Base-by-base conservation (phyloP, 1,140 invertebrate genomes). In the Bombus confusus region DNA sequence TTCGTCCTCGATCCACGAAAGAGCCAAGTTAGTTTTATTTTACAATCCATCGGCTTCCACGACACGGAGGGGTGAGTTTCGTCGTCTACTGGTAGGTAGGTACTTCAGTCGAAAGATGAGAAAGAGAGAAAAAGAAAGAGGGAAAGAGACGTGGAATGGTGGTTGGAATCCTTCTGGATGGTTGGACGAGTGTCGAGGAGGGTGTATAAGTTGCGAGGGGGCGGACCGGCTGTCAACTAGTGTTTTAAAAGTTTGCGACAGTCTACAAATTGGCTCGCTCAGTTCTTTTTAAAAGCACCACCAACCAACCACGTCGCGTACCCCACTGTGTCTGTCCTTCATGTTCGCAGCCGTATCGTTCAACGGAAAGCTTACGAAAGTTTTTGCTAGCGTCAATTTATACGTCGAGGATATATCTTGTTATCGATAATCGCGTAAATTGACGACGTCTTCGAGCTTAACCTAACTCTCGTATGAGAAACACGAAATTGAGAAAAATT, bases 191-290 rank as follows among this genome's bases (percentile, higher is more conserved):
- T 87, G 87, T 87, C 71, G 83, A 52, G 68, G 73, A 71, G 87
- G 80, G 73, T 75, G 73, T 59, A 78, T 47, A 43, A 73, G 76
- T 28, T 77, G 57, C 68, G 88, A 82, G 89, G 87, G 89, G 87
- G 87, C 85, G 91, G 88, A 89, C 90, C 91, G 91, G 93, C 94
- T 95, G 95, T 95, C 94, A 95, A 95, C 94, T 95, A 95, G 94
- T 95, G 94, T 95, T 95, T 95, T 95, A 95, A 95, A 95, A 95
- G 93, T 95, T 95, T 95, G 90, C 94, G 95, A 95, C 94, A 95
- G 95, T 93, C 94, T 95, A 95, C 95, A 95, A 95, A 95, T 95
- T 95, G 95, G 93, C 94, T 95, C 94, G 94, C 94, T 95, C 95
- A 95, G 94, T 95, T 95, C 94, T 95, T 95, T 95, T 95, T 95